Evolutionary conservation across 2,113 vertebrate species (phyloP).

Genomic region (Anarhynchus alexandrinus): DNA sequence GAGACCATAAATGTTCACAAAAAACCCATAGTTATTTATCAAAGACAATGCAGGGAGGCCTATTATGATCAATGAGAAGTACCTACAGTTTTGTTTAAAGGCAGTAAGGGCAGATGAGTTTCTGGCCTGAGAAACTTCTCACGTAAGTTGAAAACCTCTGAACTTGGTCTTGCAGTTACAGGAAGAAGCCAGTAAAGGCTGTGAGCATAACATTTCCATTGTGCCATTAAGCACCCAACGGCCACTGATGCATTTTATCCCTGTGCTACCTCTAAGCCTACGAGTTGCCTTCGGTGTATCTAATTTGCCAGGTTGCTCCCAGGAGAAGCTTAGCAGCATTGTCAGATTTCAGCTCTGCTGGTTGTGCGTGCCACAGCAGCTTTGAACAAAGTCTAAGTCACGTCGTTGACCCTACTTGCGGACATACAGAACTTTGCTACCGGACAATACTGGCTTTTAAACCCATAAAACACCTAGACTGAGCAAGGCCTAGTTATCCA

Average conservation of each 20-base stretch:
- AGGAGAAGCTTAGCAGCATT: not conserved
- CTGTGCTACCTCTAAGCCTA: not conserved
- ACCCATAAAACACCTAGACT: not conserved
- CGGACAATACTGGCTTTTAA: not conserved
- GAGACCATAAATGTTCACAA: not conserved
- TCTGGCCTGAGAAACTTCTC: not conserved
- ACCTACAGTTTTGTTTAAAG: not conserved
- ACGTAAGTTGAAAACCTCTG: not conserved
- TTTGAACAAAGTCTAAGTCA: not conserved
- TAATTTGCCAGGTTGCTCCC: not conserved
- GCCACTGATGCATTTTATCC: not conserved
- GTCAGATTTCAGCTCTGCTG: not conserved
- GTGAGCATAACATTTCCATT: not conserved
- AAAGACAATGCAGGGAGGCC: not conserved
- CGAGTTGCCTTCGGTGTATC: not conserved
- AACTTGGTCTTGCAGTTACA: not conserved
- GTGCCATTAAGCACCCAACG: not conserved
- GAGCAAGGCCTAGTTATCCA: not conserved
- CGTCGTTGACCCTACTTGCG: accelerated
- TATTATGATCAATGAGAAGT: not conserved
- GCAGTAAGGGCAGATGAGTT: not conserved
- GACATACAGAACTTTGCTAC: not conserved
- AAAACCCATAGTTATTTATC: not conserved
- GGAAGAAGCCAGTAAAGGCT: not conserved
- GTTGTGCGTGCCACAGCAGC: not conserved